Evolutionary conservation across 2,113 vertebrate genomes (phyloP).

Genomic region (Hymenochirus boettgeri): DNA sequence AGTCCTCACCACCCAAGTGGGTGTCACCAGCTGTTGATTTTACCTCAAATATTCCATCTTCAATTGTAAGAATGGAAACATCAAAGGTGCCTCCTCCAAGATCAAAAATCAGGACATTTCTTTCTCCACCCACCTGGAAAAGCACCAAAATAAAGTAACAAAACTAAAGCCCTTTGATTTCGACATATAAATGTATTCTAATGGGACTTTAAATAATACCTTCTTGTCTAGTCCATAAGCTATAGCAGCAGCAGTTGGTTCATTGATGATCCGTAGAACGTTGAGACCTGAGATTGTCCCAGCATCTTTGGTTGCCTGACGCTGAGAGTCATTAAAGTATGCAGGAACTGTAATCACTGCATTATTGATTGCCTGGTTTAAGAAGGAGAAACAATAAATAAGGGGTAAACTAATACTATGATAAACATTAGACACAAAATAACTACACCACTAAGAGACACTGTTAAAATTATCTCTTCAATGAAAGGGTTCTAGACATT

Average conservation of each 20-base stretch:
- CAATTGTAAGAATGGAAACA: constrained; percentile 84
- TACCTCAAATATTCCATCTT: constrained; percentile 91
- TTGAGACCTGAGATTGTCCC: constrained; percentile 82
- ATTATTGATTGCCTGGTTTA: constrained; percentile 65
- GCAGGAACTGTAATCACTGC: constrained; percentile 86
- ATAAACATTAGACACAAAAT: too few relatives aligned
- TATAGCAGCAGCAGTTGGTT: constrained; percentile 88
- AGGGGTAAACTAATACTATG: not conserved
- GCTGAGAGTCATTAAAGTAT: constrained; percentile 87
- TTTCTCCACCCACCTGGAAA: constrained; percentile 71
- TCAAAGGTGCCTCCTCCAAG: constrained; percentile 88
- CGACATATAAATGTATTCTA: too few relatives aligned
- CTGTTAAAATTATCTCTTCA: too few relatives aligned
- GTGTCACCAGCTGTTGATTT: constrained; percentile 87
- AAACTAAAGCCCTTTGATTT: too few relatives aligned
- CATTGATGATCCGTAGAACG: constrained; percentile 85
- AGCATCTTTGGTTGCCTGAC: constrained; percentile 86
- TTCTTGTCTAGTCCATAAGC: constrained; percentile 86
- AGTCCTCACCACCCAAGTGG: constrained; percentile 85
- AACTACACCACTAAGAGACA: too few relatives aligned
- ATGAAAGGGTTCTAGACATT: too few relatives aligned
- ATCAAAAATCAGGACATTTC: constrained; percentile 86
- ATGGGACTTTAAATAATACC: constrained; percentile 46
- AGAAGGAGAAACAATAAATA: not conserved
- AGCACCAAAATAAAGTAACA: not conserved